phyloP scores from a whole-genome alignment of 2,888 invertebrate species.

The Orchestes rusci region DNA sequence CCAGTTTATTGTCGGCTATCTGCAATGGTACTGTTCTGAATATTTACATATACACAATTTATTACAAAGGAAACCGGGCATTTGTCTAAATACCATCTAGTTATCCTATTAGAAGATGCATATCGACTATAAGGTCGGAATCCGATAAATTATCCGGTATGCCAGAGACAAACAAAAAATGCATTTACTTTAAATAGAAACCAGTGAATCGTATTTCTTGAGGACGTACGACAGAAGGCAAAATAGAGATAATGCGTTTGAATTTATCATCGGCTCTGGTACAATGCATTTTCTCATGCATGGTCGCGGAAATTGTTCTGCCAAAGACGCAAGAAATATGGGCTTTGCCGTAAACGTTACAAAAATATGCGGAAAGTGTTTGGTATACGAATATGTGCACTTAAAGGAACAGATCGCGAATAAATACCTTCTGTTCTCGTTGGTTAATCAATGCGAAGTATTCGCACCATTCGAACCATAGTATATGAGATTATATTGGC shows the following conservation, averaged over 20 bases:
- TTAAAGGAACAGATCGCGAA: conserved; percentile 10
- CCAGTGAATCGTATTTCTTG: conserved; percentile 11
- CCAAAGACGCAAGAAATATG: conserved; percentile 18
- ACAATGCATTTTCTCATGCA: conserved; percentile 24
- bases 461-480: no score
- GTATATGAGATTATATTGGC: no score
- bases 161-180: conserved; percentile 7
- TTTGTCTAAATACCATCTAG: conserved; percentile 4
- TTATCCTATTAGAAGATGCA: conserved; percentile 4
- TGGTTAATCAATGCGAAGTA: background rate
- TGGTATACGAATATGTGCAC: conserved; percentile 16
- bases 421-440: conserved; percentile 10
- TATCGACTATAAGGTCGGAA: conserved; percentile 6
- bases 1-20: no score
- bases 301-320: conserved; percentile 21
- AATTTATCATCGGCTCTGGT: conserved; percentile 18
- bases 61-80: background rate
- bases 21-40: no score
- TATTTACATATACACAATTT: no score
- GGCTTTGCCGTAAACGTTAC: conserved; percentile 18
- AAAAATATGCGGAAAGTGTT: conserved; percentile 20
- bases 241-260: conserved; percentile 18
- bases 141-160: conserved; percentile 8
- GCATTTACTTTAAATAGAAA: conserved; percentile 15
- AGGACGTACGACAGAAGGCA: conserved; percentile 16